Percentiles rank a stretch among this genome's conserved stretches.
phyloP scores from a whole-genome alignment of 2,888 invertebrate species.

The Smittia aterrima region DNA sequence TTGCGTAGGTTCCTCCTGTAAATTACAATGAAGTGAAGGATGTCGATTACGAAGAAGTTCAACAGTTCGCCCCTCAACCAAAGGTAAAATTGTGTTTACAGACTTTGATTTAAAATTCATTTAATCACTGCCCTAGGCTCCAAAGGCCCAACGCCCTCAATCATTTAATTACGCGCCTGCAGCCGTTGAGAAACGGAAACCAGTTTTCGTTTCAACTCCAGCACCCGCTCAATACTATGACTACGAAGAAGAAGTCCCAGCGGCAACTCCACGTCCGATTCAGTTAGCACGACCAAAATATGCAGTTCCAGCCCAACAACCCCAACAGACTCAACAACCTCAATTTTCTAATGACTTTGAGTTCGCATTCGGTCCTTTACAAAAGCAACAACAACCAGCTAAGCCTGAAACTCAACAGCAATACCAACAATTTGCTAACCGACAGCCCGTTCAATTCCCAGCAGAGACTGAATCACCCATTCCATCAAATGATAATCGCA shows the following conservation, averaged over 20 bases:
- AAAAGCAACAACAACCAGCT: neutral
- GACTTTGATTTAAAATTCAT: neutral
- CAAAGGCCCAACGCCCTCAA: neutral
- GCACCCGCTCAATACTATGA: slow-evolving; percentile 46
- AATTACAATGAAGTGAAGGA: slow-evolving; percentile 50
- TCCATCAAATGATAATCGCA: neutral
- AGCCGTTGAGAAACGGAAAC: neutral
- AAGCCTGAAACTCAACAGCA: too few relatives aligned
- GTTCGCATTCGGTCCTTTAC: neutral
- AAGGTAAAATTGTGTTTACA: slow-evolving; percentile 13
- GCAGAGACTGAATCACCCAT: neutral
- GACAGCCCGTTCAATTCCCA: slow-evolving; percentile 28
- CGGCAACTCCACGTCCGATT: slow-evolving; percentile 15
- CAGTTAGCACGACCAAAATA: slow-evolving; percentile 46
- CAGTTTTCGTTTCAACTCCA: neutral
- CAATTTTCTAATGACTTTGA: neutral
- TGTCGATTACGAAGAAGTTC: slow-evolving; percentile 49
- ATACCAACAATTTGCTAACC: slow-evolving; percentile 10
- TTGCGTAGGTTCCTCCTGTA: slow-evolving; percentile 44
- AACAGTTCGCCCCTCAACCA: slow-evolving; percentile 29
- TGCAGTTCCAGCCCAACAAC: slow-evolving; percentile 48
- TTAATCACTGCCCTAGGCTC: neutral
- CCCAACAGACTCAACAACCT: slow-evolving; percentile 48
- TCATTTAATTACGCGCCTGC: slow-evolving; percentile 13
- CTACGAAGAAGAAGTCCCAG: slow-evolving; percentile 47